Base-by-base conservation (phyloP, 1,140 invertebrate species). In the Hycleus phaleratus region DNA sequence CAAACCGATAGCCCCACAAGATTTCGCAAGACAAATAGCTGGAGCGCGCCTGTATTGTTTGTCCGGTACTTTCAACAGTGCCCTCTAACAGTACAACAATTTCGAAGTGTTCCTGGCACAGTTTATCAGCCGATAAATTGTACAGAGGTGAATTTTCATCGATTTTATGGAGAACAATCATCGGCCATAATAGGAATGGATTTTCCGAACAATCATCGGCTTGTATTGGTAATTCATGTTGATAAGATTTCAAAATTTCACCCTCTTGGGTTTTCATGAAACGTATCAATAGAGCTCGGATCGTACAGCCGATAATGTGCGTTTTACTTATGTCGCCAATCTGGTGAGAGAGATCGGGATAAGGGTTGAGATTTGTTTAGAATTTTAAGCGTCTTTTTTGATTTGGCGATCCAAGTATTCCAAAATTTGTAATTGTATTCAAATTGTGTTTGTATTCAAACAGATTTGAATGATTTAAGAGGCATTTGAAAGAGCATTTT, bases 321-420 rank as follows among this genome's bases (percentile, higher is more conserved):
- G 91, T 95, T 74, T 96, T 97, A 46, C 95, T 79, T 89, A 98
- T 95, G 74, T 98, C 95, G 3, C 95, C 96, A 2, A 98, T 93
- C 4, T 95, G 7, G 7, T 32, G 32, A 4, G 3, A 32, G 18
- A 4, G 32, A 32, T 32, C 32, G 7, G 32, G 32, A 32, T 32
- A 32, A 32, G 4, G 7, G 32, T 32, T 32, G 7, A 4, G 32
- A 32, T 32, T 32, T 32, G 32, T 32, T 3, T 4, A 7, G 32
- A 32, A 32, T 32, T 18, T 18, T 18, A 18, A 18, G 18, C 18
- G 18, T 18, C 18, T 18, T 18, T 18, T 18, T 18, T 18, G 18
- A 18, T 18, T 18, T 18, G 18, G 18, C 18, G 18, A 18, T 18
- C 18, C 1, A 18, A 18, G 2, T 18, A 18, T 18, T 18, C 18